Conservation (phyloP, 2,888 invertebrate species). For the Coleophora deauratella region DNA sequence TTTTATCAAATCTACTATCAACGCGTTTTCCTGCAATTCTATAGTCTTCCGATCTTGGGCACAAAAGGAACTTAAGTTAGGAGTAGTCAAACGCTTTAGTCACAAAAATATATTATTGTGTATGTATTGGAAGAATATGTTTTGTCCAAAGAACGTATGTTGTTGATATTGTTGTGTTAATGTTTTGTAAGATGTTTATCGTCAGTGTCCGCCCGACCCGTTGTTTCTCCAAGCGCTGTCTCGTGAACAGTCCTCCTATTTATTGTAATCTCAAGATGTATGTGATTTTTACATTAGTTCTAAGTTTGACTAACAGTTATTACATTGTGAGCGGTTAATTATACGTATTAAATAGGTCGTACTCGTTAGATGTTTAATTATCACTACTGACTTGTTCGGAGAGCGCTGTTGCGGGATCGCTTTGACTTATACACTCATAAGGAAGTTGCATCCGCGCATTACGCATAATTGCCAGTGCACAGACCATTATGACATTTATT, state of each 20-base stretch:
- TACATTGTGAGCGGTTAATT: slow-evolving; percentile 24
- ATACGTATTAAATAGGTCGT: slow-evolving; percentile 32
- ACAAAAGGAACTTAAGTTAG: slow-evolving; percentile 15
- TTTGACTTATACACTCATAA: slow-evolving; percentile 60
- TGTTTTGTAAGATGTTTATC: slow-evolving; percentile 40
- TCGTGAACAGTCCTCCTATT: slow-evolving; percentile 58
- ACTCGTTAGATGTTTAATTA: slow-evolving; percentile 26
- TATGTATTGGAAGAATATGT: slow-evolving; percentile 35
- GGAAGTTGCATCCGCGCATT: slow-evolving; percentile 49
- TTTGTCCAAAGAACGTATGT: slow-evolving; percentile 61
- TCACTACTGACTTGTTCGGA: slow-evolving; percentile 14
- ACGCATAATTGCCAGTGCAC: slow-evolving; percentile 22
- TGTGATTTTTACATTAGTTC: slow-evolving; percentile 62
- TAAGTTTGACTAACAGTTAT: slow-evolving; percentile 55
- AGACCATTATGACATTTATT: slow-evolving; percentile 10
- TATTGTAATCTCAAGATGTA: slow-evolving; percentile 66
- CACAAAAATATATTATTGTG: slow-evolving; percentile 22
- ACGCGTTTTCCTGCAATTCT: background rate
- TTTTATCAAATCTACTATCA: background rate
- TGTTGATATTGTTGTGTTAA: slow-evolving; percentile 32
- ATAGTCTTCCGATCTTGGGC: background rate
- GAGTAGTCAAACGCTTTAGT: slow-evolving; percentile 31
- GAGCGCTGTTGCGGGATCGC: slow-evolving; percentile 41
- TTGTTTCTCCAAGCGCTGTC: slow-evolving; percentile 58
- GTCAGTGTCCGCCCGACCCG: slow-evolving; percentile 54